Evolutionary conservation across 2,888 invertebrate genomes (phyloP), one percentile per base, ranked within the genome.

Genomic region (Crepidodera aurea): DNA sequence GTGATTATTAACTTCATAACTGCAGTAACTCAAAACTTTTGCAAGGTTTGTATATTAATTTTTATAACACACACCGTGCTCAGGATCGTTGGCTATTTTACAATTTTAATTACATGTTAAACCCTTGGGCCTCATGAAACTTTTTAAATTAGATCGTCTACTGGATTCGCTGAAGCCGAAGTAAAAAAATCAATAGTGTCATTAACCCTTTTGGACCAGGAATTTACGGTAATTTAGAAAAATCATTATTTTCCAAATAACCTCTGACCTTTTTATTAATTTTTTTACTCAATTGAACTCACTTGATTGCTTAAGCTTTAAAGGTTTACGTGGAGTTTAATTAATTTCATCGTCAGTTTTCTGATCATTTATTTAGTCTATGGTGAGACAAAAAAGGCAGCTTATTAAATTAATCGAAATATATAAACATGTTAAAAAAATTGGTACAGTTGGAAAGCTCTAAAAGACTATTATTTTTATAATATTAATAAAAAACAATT

Each of bases 21-120:
- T 44, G 58, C 59, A 51, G 60, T 65, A 67, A 65, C 59, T 67
- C 62, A 55, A 62, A 65, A 65, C 57, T 62, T 62, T 50, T 50
- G 22, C 16, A 19, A 13, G 48, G 51, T 34, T 57, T 42, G 57
- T 57, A 64, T 50, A 57, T 55, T 55, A 34, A 54, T 56, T 62
- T 65, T 62, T 62, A 59, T 59, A 51, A 51, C 53, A 58, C 55
- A 54, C 54, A 39, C 32, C 58, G 37, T n/a, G 37, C 44, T 29
- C 46, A 7, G 55, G 19, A 51, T 44, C 37, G 40, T 32, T 37
- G 59, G 50, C 50, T 58, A 62, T 62, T 65, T 59, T 62, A 59
- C 65, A 65, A 62, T 65, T 62, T 65, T 62, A 57, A 64, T 54
- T 51, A 55, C 29, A 15, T 12, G 25, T 25, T 40, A 59, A 42